Evolutionary conservation across 2,888 invertebrate species (phyloP), one percentile per base, ranked within the genome.

Genomic region (Scaptomyza flava): DNA sequence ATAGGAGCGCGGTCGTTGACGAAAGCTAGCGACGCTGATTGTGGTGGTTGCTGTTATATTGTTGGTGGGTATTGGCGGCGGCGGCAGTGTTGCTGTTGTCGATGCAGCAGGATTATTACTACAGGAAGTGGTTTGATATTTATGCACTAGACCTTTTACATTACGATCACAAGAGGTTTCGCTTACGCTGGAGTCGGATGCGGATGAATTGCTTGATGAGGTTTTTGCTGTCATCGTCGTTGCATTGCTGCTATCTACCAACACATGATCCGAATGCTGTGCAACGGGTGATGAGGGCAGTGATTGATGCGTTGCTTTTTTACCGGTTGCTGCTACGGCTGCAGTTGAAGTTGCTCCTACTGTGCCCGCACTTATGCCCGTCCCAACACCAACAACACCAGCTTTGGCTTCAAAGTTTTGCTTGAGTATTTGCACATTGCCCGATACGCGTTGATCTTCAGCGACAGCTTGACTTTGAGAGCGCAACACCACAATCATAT

Each of bases 331-430:
- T 6, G 36, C 41, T 53, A 33, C 30, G 50, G 56, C 30, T 12
- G 8, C 6, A 9, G 48, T 3, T 50, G 33, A n/a, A 20, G 20
- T 20, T 11, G 34, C 20, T 20, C 34, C 50, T 20, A 38, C 46
- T 43, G 48, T 53, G 47, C 61, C 38, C 5, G 14, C 47, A 43
- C 43, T 52, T 31, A n/a, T 31, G 48, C 48, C 67, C 30, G 57
- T 27, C 59, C 48, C 50, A 11, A 62, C 73, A 20, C 71, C 79
- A 47, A 75, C 81, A 43, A 74, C 75, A 6, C 69, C 72, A 12
- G 91, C 91, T 91, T 96, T 96, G 54, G 97, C 97, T 93, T 98
- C 97, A 91, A 97, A 97, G 91, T 96, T 97, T 91, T 96, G 96
- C 92, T 96, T 96, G 80, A 97, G 94, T 93, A 95, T 96, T 93